phyloP scores from a whole-genome alignment of 2,888 invertebrate genomes.

The Phengaris arion region DNA sequence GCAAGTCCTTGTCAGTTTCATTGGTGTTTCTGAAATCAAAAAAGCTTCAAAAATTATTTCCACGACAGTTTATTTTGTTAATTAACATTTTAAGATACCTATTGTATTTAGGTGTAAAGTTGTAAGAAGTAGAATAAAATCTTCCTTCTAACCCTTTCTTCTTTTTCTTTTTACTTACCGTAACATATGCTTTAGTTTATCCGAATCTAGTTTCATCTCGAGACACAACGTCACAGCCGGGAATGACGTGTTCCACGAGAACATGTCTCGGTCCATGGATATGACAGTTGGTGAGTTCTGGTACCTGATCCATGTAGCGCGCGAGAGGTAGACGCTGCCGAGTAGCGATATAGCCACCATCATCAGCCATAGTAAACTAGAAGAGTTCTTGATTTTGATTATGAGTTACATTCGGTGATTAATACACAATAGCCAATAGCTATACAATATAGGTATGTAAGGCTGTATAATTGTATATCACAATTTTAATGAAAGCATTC shows the following conservation, averaged over 20 bases:
- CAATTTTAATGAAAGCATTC: no score
- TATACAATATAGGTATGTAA: no score
- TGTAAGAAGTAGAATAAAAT: neutral
- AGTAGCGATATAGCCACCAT: constrained; percentile 76
- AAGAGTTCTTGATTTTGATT: neutral
- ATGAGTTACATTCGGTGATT: neutral
- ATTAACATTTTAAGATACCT: neutral
- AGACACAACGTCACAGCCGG: constrained; percentile 85
- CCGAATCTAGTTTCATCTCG: constrained; percentile 73
- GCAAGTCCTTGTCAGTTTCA: constrained; percentile 69
- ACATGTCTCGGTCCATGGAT: constrained; percentile 86
- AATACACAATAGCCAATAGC: no score
- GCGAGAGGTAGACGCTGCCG: constrained; percentile 78
- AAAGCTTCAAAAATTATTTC: neutral
- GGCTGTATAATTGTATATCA: no score
- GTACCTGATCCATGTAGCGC: constrained; percentile 82
- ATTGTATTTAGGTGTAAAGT: no score
- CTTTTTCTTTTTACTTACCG: constrained; percentile 56
- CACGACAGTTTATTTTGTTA: neutral
- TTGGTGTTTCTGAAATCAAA: constrained; percentile 49
- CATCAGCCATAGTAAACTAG: constrained; percentile 79
- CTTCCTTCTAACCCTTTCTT: neutral
- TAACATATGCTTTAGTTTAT: constrained; percentile 75
- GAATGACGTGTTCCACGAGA: constrained; percentile 85
- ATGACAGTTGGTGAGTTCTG: constrained; percentile 85